phyloP scores from a whole-genome alignment of 1,140 invertebrate genomes.

The Triops longicaudatus region DNA sequence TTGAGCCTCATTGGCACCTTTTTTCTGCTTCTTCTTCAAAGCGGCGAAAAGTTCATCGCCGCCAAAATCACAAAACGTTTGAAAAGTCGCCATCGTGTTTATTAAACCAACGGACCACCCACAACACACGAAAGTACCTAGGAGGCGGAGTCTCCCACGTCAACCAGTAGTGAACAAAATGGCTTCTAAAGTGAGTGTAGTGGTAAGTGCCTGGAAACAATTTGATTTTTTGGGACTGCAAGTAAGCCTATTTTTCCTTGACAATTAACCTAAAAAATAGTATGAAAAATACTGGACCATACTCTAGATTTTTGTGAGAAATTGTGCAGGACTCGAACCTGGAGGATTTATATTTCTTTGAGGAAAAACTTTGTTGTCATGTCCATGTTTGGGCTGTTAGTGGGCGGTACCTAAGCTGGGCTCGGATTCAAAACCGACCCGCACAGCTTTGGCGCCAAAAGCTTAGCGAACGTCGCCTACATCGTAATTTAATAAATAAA shows the following conservation, averaged over 20 bases:
- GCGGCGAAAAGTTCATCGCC: neutral
- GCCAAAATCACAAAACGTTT: neutral
- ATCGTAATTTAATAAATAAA: no score
- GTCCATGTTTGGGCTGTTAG: neutral
- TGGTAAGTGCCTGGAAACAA: constrained; percentile 45
- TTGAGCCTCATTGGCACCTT: neutral
- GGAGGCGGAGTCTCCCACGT: constrained; percentile 1
- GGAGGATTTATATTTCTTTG: neutral
- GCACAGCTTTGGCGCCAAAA: neutral
- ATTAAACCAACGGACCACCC: neutral
- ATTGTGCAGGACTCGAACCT: neutral
- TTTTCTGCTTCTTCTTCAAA: neutral
- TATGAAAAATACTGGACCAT: constrained; percentile 6
- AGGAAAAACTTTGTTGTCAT: neutral
- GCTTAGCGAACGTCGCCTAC: neutral
- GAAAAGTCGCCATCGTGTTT: constrained; percentile 14
- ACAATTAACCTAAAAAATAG: neutral
- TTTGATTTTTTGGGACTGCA: constrained; percentile 44
- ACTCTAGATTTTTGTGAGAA: neutral
- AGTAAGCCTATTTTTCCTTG: constrained; percentile 35
- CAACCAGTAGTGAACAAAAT: constrained; percentile 36
- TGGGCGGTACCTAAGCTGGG: neutral
- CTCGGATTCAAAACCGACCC: neutral
- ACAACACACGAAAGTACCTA: neutral
- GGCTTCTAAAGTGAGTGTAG: constrained; percentile 45